Evolutionary conservation across 1,140 invertebrate species (phyloP).

Genomic region (Thaumatotibia leucotreta): DNA sequence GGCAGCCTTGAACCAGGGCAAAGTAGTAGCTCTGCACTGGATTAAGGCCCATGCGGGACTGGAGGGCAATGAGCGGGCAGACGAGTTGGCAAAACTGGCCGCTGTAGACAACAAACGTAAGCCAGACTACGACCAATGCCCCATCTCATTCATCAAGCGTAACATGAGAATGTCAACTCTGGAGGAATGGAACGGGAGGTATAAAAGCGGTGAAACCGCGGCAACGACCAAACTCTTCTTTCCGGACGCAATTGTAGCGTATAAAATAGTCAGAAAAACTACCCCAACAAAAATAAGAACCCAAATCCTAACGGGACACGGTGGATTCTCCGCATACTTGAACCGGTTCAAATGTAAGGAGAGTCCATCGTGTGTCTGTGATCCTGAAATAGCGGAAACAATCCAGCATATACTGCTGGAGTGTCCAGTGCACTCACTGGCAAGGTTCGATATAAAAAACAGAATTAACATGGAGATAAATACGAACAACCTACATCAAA

Average conservation of each 20-base stretch:
- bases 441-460: no score
- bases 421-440: no score
- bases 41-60: conserved; percentile 21
- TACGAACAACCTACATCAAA: no score
- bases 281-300: neutral
- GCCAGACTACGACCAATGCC: neutral
- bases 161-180: no score
- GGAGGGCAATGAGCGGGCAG: conserved; percentile 26
- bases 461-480: no score
- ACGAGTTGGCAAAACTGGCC: conserved; percentile 20
- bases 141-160: conserved; percentile 3
- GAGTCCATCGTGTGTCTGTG: conserved; percentile 2
- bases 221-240: neutral
- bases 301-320: conserved; percentile 3
- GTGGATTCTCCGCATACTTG: neutral
- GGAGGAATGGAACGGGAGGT: neutral
- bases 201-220: neutral
- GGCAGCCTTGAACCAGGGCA: neutral
- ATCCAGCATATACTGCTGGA: no score
- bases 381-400: no score
- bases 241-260: neutral
- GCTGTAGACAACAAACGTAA: conserved; percentile 7
- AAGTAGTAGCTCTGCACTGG: conserved; percentile 16
- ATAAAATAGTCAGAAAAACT: neutral
- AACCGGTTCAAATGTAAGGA: neutral